phyloP scores from a whole-genome alignment of 2,113 vertebrate species.

The Macrotus californicus region DNA sequence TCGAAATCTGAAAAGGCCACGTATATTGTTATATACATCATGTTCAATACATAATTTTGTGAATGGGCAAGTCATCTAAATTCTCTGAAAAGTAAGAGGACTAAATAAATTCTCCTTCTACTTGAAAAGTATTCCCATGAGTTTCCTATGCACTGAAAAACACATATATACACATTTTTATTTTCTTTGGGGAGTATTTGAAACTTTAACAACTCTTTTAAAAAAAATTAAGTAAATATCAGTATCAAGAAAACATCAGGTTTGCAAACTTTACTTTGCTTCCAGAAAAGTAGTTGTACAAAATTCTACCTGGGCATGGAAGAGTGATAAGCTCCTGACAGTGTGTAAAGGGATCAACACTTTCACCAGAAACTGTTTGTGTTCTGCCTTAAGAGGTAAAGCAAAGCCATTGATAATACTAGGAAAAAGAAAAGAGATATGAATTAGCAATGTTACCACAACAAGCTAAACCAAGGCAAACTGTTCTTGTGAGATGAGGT shows the following conservation, averaged over 20 bases:
- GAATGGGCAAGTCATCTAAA: background rate
- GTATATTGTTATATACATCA: background rate
- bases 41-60: background rate
- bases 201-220: background rate
- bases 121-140: background rate
- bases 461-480: background rate
- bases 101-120: background rate
- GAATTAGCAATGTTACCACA: constrained; percentile 62
- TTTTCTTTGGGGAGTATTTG: background rate
- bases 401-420: constrained; percentile 99
- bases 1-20: background rate
- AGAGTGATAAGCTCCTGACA: constrained; percentile 98
- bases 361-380: constrained; percentile 99
- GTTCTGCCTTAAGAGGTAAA: constrained; percentile 98
- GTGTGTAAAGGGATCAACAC: constrained; percentile 99
- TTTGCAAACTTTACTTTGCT: background rate
- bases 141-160: background rate
- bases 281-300: constrained; percentile 41
- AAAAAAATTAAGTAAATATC: background rate
- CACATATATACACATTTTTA: background rate
- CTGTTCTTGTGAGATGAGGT: background rate
- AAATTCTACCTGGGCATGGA: constrained; percentile 95
- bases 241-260: background rate
- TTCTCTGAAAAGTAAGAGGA: background rate
- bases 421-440: constrained; percentile 69